A percentile compares a stretch with the other conserved stretches of the same genome.
phyloP scores from a whole-genome alignment of 2,797 vertebrate species.

The Lerista edwardsae region DNA sequence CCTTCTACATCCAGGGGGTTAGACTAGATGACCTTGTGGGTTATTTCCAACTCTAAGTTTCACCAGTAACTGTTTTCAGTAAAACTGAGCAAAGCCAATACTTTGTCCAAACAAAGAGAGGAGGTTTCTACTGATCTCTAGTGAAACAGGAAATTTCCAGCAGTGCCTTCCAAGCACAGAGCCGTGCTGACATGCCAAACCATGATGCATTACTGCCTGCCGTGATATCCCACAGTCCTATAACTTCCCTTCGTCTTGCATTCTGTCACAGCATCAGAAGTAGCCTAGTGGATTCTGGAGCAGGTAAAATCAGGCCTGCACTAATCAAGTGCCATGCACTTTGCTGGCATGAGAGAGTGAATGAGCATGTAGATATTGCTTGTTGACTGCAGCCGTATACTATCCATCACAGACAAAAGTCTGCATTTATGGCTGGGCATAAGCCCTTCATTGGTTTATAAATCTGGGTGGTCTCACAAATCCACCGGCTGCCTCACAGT shows the following conservation, averaged over 20 bases:
- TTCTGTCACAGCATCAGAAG: not conserved
- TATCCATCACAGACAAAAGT: not conserved
- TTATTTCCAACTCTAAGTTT: not conserved
- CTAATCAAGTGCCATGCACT: not conserved
- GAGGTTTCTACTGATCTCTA: not conserved
- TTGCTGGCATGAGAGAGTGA: not conserved
- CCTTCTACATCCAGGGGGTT: too few relatives aligned
- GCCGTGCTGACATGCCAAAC: not conserved
- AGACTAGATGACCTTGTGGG: too few relatives aligned
- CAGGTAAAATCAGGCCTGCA: not conserved
- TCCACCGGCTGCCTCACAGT: not conserved
- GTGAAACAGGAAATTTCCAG: not conserved
- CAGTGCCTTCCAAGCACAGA: not conserved
- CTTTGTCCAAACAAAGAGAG: not conserved
- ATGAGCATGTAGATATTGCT: constrained; percentile 9
- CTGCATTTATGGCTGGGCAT: not conserved
- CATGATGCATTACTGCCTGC: not conserved
- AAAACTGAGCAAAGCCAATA: not conserved
- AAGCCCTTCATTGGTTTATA: not conserved
- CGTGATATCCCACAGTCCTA: not conserved
- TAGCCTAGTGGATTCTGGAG: not conserved
- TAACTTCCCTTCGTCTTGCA: not conserved
- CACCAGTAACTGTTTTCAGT: too few relatives aligned
- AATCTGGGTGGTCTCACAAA: constrained; percentile 4
- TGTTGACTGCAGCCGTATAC: not conserved